A percentile compares a stretch with the other conserved stretches of the same genome.
phyloP scores from a whole-genome alignment of 2,888 invertebrate species.

The Lithophane leautieri region DNA sequence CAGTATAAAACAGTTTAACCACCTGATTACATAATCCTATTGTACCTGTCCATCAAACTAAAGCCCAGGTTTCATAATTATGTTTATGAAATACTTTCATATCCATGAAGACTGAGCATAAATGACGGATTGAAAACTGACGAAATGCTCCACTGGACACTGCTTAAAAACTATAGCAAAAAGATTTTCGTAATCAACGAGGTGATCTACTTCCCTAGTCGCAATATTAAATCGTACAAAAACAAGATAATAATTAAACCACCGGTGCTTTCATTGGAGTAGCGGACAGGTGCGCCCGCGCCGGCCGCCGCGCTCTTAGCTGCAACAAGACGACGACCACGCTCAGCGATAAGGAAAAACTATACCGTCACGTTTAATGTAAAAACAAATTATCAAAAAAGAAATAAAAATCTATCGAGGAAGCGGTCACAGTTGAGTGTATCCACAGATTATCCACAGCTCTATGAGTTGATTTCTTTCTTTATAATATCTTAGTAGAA shows the following conservation, averaged over 20 bases:
- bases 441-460: slow-evolving; percentile 86
- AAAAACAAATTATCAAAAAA: slow-evolving; percentile 89
- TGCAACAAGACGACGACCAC: slow-evolving; percentile 79
- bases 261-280: slow-evolving; percentile 81
- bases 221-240: slow-evolving; percentile 87
- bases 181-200: slow-evolving; percentile 87
- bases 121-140: slow-evolving; percentile 79
- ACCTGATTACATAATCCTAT: slow-evolving; percentile 52
- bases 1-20: slow-evolving; percentile 32
- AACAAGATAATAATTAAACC: slow-evolving; percentile 87
- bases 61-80: slow-evolving; percentile 69
- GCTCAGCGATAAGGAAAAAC: slow-evolving; percentile 78
- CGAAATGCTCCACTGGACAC: slow-evolving; percentile 79
- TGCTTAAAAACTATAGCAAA: slow-evolving; percentile 85
- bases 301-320: slow-evolving; percentile 66
- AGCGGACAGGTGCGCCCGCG: slow-evolving; percentile 77
- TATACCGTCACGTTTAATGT: slow-evolving; percentile 82
- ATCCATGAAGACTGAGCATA: slow-evolving; percentile 73
- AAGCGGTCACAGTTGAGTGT: slow-evolving; percentile 89
- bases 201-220: slow-evolving; percentile 87
- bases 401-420: slow-evolving; percentile 87
- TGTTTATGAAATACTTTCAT: slow-evolving; percentile 78
- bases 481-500: slow-evolving; percentile 79
- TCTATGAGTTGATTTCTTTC: slow-evolving; percentile 83
- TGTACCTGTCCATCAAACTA: slow-evolving; percentile 29